Percentiles rank a stretch among this genome's conserved stretches.
These are phyloP conservation scores for Euschistus heros DNA, from an alignment of 1,140 invertebrate species.

Conservation along the genomic window DNA sequence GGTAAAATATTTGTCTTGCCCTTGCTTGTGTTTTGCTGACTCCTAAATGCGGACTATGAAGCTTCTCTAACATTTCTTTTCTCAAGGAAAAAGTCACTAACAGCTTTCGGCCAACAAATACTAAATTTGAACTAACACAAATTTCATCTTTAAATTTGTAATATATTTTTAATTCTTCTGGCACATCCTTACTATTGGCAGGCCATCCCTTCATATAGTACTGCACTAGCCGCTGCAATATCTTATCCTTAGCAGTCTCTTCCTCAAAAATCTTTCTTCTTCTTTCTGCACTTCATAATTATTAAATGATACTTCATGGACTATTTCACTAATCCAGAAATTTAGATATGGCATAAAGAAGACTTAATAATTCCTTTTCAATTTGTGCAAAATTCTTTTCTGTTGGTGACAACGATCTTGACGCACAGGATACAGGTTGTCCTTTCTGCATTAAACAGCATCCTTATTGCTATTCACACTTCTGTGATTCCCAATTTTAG, in stretches of 20 bases:
- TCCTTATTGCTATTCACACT: too few species aligned
- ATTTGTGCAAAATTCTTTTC: too few species aligned
- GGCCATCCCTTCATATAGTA: conserved; percentile 1
- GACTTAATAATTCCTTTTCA: too few species aligned
- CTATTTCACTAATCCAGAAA: conserved; percentile 1
- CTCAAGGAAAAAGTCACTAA: not conserved
- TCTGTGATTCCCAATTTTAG: too few species aligned
- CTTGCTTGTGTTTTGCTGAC: conserved; percentile 11
- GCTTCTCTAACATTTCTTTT: conserved; percentile 11
- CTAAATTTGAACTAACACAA: not conserved
- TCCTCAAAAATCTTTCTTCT: not conserved
- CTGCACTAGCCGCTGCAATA: not conserved
- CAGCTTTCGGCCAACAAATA: not conserved
- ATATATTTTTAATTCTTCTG: too few species aligned
- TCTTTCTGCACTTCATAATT: not conserved
- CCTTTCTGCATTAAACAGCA: too few species aligned
- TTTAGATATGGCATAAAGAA: too few species aligned
- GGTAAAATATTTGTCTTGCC: conserved; percentile 11
- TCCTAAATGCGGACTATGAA: conserved; percentile 12
- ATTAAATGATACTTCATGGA: not conserved
- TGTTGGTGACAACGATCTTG: too few species aligned
- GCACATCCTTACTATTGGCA: not conserved
- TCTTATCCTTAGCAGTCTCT: not conserved
- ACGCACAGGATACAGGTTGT: too few species aligned
- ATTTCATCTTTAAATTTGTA: too few species aligned